These are phyloP conservation scores for Probosciger aterrimus DNA, from an alignment of 2,113 vertebrate species.

Conservation along the genomic window DNA sequence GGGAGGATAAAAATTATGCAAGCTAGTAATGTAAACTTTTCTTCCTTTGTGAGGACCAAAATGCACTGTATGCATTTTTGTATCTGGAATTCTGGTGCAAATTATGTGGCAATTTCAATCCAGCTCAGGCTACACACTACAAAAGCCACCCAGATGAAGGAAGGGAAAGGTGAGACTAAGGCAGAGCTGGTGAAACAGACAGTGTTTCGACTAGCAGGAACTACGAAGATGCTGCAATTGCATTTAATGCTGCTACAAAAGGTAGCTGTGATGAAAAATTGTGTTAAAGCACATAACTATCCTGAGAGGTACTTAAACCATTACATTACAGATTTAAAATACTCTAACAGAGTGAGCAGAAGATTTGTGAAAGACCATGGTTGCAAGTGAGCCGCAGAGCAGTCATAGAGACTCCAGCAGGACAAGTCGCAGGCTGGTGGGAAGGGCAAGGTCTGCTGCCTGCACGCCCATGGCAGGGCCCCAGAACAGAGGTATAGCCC, in stretches of 20 bases:
- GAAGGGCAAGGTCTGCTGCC: neutral
- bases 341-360: neutral
- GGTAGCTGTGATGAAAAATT: neutral
- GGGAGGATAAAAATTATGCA: neutral
- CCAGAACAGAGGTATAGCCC: neutral
- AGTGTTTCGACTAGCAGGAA: neutral
- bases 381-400: neutral
- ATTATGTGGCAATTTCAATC: neutral
- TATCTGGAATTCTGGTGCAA: neutral
- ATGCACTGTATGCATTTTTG: neutral
- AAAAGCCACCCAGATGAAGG: neutral
- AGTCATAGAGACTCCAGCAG: neutral
- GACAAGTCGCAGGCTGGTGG: neutral
- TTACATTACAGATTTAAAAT: neutral
- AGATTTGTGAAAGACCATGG: neutral
- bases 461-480: accelerated
- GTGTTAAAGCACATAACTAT: neutral
- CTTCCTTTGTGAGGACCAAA: neutral
- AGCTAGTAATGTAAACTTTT: neutral
- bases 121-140: neutral
- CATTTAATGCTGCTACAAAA: neutral
- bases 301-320: neutral
- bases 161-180: neutral
- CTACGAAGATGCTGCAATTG: neutral
- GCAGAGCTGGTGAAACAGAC: neutral